Percentiles rank a stretch among this genome's conserved stretches.
Evolutionary conservation across 2,113 vertebrate species (phyloP).

Genomic region (Microcebus murinus): DNA sequence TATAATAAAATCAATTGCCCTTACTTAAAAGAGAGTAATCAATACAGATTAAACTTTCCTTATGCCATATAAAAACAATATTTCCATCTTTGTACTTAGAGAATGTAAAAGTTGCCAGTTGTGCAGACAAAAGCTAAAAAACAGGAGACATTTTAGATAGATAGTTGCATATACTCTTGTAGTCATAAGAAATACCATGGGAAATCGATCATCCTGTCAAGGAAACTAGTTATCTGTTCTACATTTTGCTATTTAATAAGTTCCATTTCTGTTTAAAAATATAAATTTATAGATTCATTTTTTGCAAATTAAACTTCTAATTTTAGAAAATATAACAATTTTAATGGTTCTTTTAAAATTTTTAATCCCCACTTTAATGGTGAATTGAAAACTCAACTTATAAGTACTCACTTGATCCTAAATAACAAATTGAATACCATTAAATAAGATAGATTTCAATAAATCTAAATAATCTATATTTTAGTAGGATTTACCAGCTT

Average conservation of each 20-base stretch:
- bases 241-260: conserved; percentile 41
- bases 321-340: conserved; percentile 22
- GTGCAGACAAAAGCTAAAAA: conserved; percentile 25
- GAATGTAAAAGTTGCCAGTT: conserved; percentile 2
- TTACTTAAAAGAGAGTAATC: conserved; percentile 42
- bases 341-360: conserved; percentile 17
- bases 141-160: conserved; percentile 13
- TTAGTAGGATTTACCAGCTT: not conserved
- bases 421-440: conserved; percentile 16
- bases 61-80: not conserved
- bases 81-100: conserved; percentile 29
- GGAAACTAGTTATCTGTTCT: conserved; percentile 11
- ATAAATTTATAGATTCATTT: conserved; percentile 21
- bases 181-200: not conserved
- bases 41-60: not conserved
- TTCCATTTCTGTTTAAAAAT: conserved; percentile 33
- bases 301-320: not conserved
- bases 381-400: not conserved
- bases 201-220: not conserved
- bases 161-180: not conserved
- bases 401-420: not conserved
- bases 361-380: conserved; percentile 25
- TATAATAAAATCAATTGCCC: not conserved
- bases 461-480: not conserved
- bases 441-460: conserved; percentile 7